These are phyloP conservation scores for Dallia pectoralis DNA, from an alignment of 2,797 vertebrate species.

Conservation along the genomic window DNA sequence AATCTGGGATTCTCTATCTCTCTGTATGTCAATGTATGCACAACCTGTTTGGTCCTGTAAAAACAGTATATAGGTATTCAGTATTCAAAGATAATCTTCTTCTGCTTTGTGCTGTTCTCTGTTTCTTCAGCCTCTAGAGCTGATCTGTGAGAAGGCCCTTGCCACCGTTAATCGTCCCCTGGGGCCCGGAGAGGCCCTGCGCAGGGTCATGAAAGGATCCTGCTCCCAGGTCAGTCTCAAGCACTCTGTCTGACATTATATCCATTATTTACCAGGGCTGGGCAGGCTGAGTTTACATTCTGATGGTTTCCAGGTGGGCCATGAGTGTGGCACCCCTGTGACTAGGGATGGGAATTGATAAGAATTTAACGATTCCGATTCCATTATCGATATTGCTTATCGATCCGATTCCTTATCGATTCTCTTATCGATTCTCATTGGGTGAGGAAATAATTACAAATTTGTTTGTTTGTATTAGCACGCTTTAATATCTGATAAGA, in stretches of 20 bases:
- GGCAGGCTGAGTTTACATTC: too few relatives aligned
- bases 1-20: conserved; percentile 45
- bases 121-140: conserved; percentile 84
- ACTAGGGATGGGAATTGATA: too few relatives aligned
- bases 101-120: not conserved
- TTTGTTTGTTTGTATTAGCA: too few relatives aligned
- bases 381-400: too few relatives aligned
- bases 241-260: not conserved
- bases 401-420: too few relatives aligned
- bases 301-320: conserved; percentile 77
- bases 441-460: too few relatives aligned
- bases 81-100: too few relatives aligned
- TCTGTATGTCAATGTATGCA: not conserved
- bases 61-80: too few relatives aligned
- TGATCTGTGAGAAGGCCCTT: conserved; percentile 93
- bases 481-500: too few relatives aligned
- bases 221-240: conserved; percentile 81
- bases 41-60: not conserved
- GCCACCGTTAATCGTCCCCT: conserved; percentile 89
- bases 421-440: too few relatives aligned
- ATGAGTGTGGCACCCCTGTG: conserved; percentile 89
- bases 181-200: conserved; percentile 88
- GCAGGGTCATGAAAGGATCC: conserved; percentile 92
- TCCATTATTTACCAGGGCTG: too few relatives aligned
- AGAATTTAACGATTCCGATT: too few relatives aligned